Evolutionary conservation across 2,797 vertebrate genomes (phyloP).

Genomic region (Cossypha caffra): DNA sequence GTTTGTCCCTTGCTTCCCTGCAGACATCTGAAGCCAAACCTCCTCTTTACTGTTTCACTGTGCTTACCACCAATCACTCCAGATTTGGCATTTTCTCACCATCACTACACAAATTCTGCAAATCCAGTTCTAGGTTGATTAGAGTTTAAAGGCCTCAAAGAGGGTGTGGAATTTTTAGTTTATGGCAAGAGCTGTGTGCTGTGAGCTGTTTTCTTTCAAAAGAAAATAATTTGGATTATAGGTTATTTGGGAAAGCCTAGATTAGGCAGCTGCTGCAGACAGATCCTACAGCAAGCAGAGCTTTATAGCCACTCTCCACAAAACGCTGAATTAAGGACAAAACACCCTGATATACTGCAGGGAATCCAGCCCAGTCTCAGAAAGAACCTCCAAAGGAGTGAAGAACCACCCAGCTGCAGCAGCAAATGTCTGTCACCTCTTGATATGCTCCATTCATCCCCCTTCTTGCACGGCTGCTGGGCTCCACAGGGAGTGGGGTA

Average conservation of each 20-base stretch:
- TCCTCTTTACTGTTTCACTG: neutral
- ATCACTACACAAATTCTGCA: neutral
- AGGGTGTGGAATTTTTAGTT: neutral
- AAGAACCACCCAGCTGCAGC: neutral
- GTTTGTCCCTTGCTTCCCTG: neutral
- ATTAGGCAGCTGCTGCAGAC: neutral
- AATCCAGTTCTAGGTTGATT: neutral
- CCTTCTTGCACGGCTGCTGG: neutral
- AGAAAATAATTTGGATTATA: neutral
- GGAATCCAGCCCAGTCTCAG: neutral
- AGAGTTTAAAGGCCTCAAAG: neutral
- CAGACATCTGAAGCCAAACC: neutral
- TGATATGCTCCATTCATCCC: neutral
- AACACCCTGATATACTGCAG: neutral
- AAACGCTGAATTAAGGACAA: neutral
- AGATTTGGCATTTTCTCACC: neutral
- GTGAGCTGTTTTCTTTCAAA: neutral
- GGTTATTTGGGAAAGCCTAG: neutral
- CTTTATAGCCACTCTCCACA: neutral
- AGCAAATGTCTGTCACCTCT: neutral
- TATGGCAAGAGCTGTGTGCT: neutral
- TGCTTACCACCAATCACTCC: neutral
- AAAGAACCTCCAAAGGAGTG: neutral
- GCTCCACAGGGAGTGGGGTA: neutral
- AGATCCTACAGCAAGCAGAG: neutral